Percentiles rank a stretch among this genome's conserved stretches.
Evolutionary conservation across 2,113 vertebrate genomes (phyloP).

Genomic region (Hippopotamus amphibius): DNA sequence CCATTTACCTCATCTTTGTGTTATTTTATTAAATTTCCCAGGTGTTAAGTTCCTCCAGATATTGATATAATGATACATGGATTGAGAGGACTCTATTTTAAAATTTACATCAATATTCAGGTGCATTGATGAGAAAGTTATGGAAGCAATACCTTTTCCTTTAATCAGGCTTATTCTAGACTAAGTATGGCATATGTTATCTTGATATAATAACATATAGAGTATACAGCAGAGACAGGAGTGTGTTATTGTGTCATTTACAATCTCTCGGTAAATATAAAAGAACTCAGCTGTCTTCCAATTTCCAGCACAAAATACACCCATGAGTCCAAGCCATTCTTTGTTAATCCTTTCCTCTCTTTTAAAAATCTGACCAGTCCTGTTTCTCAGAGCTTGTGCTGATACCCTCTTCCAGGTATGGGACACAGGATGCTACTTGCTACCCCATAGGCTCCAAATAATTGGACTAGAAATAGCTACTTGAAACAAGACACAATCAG

Average conservation of each 20-base stretch:
- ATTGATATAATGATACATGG: background rate
- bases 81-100: background rate
- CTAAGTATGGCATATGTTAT: background rate
- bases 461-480: background rate
- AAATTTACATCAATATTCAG: background rate
- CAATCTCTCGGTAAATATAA: background rate
- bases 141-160: background rate
- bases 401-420: background rate
- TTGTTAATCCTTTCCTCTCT: background rate
- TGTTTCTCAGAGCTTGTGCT: background rate
- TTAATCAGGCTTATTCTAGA: background rate
- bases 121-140: background rate
- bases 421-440: background rate
- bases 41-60: background rate
- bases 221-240: background rate
- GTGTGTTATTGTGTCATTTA: background rate
- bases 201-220: background rate
- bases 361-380: background rate
- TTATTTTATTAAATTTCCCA: slow-evolving; percentile 17
- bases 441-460: background rate
- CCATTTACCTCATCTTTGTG: slow-evolving; percentile 19
- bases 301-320: background rate
- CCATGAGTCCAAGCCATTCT: background rate
- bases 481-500: background rate
- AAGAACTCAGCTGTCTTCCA: background rate